Evolutionary conservation across 1,140 invertebrate genomes (phyloP).

Genomic region (Neuroterus valhalla): DNA sequence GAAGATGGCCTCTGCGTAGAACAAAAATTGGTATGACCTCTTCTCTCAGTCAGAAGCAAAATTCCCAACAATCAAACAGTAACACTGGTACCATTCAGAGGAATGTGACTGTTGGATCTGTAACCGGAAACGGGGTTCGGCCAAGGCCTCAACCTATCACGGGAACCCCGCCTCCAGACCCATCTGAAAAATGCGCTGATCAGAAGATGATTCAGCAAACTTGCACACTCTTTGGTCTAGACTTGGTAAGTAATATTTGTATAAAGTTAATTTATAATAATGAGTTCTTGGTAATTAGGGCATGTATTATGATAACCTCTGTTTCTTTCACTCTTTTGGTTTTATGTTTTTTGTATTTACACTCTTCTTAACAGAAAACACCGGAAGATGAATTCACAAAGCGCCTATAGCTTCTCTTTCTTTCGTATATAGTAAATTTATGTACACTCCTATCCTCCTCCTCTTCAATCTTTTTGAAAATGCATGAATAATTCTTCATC

Average conservation of each 20-base stretch:
- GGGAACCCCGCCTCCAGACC: slow-evolving; percentile 86
- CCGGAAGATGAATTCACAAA: no score
- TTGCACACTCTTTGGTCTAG: slow-evolving; percentile 91
- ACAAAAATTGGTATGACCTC: slow-evolving; percentile 62
- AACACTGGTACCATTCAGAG: slow-evolving; percentile 58
- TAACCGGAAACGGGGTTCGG: slow-evolving; percentile 75
- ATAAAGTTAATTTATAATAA: no score
- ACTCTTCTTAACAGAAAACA: no score
- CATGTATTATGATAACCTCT: no score
- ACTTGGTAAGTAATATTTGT: slow-evolving; percentile 80
- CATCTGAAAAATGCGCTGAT: slow-evolving; percentile 86
- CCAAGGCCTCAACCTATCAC: slow-evolving; percentile 91
- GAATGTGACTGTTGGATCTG: slow-evolving; percentile 58
- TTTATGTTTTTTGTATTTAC: neutral
- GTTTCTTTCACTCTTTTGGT: neutral
- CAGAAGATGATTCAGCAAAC: slow-evolving; percentile 92
- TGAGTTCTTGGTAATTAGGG: no score
- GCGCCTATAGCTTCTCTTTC: no score
- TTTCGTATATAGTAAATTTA: no score
- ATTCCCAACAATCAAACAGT: slow-evolving; percentile 30
- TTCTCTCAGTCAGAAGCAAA: slow-evolving; percentile 47
- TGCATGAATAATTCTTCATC: no score
- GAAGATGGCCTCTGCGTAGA: slow-evolving; percentile 81
- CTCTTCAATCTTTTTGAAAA: no score
- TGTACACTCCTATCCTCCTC: no score